Evolutionary conservation across 2,797 vertebrate genomes (phyloP).

Genomic region (Cynodonichthys magdalenae): DNA sequence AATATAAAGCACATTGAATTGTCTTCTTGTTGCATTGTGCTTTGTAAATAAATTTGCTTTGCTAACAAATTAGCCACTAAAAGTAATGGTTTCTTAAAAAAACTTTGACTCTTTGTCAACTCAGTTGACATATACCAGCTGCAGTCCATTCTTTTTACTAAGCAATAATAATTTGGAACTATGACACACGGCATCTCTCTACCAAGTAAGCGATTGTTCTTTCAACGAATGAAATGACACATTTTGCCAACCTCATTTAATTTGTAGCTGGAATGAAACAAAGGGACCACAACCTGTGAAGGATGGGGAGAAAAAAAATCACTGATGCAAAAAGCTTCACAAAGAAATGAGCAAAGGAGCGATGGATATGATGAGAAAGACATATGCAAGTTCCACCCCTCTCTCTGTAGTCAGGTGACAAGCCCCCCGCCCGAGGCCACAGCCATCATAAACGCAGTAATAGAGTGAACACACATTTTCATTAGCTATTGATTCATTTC

Average conservation of each 20-base stretch:
- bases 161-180: conserved; percentile 5
- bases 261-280: conserved; percentile 25
- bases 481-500: conserved; percentile 85
- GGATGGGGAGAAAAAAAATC: conserved; percentile 3
- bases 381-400: conserved; percentile 39
- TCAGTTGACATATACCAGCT: background rate
- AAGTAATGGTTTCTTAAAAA: background rate
- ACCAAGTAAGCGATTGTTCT: conserved; percentile 34
- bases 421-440: conserved; percentile 66
- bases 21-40: background rate
- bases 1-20: background rate
- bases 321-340: conserved; percentile 36
- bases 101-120: background rate
- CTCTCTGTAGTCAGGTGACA: conserved; percentile 60
- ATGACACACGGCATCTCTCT: conserved; percentile 4
- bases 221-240: conserved; percentile 32
- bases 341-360: conserved; percentile 34
- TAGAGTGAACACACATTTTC: conserved; percentile 82
- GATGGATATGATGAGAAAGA: conserved; percentile 55
- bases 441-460: conserved; percentile 77
- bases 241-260: conserved; percentile 32
- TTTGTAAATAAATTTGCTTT: background rate
- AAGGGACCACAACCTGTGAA: conserved; percentile 3
- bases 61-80: background rate
- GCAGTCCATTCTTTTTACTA: background rate